Base-by-base conservation (phyloP, 2,797 vertebrate species). In the Rhinichthys osculus region DNA sequence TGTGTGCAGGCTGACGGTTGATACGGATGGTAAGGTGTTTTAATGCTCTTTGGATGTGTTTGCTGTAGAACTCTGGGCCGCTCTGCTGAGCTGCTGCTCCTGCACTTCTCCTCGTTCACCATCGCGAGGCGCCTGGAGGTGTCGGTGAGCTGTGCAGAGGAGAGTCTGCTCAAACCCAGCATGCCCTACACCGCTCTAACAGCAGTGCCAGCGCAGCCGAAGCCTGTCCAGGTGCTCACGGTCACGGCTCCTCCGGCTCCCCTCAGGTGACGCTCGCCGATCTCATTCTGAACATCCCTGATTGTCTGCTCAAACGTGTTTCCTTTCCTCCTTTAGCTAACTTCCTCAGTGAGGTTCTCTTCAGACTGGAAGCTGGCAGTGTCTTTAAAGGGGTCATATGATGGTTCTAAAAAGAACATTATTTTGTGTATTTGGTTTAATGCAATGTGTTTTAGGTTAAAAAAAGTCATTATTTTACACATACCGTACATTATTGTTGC, bases 31-130 rank as follows among this genome's bases (percentile, higher is more conserved):
- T 16, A 3, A 14, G n/a, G n/a, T 82, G 21, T 59, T 17, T 16
- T 72, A 72, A 23, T 30, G 72, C 13, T 42, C 27, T 50, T 54
- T 54, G 7, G 7, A 11, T 57, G 35, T 33, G 40, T 80, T 47
- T 40, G 33, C 47, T 77, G 35, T 74, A 99, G 98, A 93, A 96
- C 92, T 83, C 91, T 95, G 47, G 98, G 98, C 42, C 92, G 92
- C 78, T 97, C 96, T 88, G 90, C 92, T 50, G 98, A 99, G 86
- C 95, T 99, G 21, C 94, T 99, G 5, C 90, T 99, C 87, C 94
- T 99, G 86, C 97, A 96, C 86, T 99, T 99, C 91, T 93, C 95
- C 52, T 92, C 94, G 54, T 98, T 98, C 92, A 93, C 96, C 91
- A 95, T 99, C 0, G 97, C 96, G 87, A 95, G 96, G 84, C 93